These are phyloP conservation scores for Octopus sinensis DNA, from an alignment of 1,140 invertebrate genomes.

Conservation along the genomic window DNA sequence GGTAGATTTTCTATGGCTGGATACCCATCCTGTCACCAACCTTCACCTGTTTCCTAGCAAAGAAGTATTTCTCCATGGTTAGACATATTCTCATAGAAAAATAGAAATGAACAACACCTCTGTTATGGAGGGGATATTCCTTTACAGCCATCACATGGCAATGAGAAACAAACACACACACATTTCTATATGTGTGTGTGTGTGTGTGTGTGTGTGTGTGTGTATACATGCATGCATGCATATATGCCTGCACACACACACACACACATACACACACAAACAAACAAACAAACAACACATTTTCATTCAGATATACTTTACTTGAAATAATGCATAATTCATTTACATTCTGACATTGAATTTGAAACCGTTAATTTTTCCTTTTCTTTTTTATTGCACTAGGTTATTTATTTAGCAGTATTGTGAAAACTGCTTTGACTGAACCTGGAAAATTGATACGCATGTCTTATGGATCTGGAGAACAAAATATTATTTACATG, in stretches of 20 bases:
- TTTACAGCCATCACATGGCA: no score
- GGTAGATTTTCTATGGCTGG: no score
- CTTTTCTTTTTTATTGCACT: background rate
- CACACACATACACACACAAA: background rate
- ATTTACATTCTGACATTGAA: no score
- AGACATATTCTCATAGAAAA: no score
- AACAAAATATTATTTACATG: slow-evolving; percentile 56
- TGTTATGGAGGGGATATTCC: no score
- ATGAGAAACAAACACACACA: background rate
- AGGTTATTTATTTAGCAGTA: background rate
- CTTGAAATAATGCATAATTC: no score
- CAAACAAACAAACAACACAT: background rate
- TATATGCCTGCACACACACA: background rate
- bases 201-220: background rate
- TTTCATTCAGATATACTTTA: no score
- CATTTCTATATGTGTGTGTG: background rate
- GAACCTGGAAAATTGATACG: slow-evolving; percentile 35
- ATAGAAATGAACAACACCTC: no score
- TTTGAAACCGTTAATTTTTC: no score
- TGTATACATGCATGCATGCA: background rate
- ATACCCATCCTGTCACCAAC: no score
- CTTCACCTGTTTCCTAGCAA: no score
- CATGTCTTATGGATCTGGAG: slow-evolving; percentile 53
- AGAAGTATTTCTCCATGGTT: no score
- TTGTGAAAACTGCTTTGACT: background rate